phyloP scores from a whole-genome alignment of 2,113 vertebrate species.

The Maylandia zebra region DNA sequence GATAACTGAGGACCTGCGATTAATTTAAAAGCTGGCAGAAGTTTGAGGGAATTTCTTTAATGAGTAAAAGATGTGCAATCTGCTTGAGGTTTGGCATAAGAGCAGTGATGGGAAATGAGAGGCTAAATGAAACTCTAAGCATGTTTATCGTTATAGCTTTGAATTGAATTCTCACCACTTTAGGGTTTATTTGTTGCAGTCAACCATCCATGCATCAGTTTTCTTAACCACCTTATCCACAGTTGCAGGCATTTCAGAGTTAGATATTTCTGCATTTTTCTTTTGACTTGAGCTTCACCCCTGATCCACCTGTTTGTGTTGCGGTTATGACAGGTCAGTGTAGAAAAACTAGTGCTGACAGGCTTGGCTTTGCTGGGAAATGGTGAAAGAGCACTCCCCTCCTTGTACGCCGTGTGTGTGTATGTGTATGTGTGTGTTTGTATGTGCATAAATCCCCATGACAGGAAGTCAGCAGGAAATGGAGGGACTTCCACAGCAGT shows the following conservation, averaged over 20 bases:
- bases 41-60: slow-evolving; percentile 21
- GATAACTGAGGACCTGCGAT: slow-evolving; percentile 30
- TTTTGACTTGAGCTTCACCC: slow-evolving; percentile 44
- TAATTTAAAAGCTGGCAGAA: slow-evolving; percentile 16
- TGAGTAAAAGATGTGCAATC: slow-evolving; percentile 32
- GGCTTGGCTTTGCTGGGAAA: slow-evolving; percentile 58
- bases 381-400: slow-evolving; percentile 13
- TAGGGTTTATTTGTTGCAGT: neutral
- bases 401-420: neutral
- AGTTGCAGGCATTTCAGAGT: neutral
- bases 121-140: slow-evolving; percentile 13
- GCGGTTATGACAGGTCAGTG: slow-evolving; percentile 61
- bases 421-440: neutral
- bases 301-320: slow-evolving; percentile 53
- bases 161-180: neutral
- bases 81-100: slow-evolving; percentile 9
- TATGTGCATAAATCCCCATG: slow-evolving; percentile 41
- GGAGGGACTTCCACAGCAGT: slow-evolving; percentile 68
- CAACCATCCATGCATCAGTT: neutral
- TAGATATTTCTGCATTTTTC: slow-evolving; percentile 25
- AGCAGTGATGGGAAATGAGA: slow-evolving; percentile 16
- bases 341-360: slow-evolving; percentile 52
- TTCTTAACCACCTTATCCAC: neutral
- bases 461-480: slow-evolving; percentile 69
- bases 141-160: neutral